These are phyloP conservation scores for Cydia fagiglandana DNA, from an alignment of 1,140 invertebrate genomes.

Conservation along the genomic window DNA sequence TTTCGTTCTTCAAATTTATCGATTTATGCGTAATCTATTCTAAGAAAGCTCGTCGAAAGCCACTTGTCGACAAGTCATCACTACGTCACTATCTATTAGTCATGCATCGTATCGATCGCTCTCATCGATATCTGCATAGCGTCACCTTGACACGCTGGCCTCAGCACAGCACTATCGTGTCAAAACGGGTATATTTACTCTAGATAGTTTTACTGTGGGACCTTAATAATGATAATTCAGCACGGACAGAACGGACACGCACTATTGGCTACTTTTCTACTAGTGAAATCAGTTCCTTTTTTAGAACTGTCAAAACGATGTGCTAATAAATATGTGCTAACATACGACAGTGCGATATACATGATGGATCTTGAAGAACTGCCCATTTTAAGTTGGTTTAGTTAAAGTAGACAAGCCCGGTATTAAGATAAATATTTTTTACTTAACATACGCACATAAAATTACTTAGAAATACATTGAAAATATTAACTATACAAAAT, in stretches of 20 bases:
- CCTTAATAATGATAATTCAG: conserved; percentile 17
- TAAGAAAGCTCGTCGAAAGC: background rate
- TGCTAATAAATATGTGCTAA: too few species aligned
- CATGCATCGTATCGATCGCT: conserved; percentile 31
- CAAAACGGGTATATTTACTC: background rate
- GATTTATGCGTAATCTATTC: background rate
- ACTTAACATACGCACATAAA: too few species aligned
- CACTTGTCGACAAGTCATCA: conserved; percentile 19
- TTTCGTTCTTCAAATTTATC: background rate
- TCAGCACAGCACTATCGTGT: conserved; percentile 28
- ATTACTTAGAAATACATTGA: too few species aligned
- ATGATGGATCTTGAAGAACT: too few species aligned
- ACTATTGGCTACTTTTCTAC: background rate
- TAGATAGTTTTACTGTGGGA: background rate
- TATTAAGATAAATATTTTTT: too few species aligned
- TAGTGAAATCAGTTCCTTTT: too few species aligned
- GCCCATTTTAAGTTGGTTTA: too few species aligned
- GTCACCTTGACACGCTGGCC: conserved; percentile 23
- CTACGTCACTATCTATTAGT: conserved; percentile 23
- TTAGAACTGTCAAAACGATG: too few species aligned
- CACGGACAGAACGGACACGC: conserved; percentile 5
- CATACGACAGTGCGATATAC: too few species aligned
- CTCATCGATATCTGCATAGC: conserved; percentile 34
- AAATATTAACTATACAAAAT: too few species aligned
- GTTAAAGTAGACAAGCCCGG: too few species aligned